Percentiles rank a stretch among this genome's conserved stretches.
Evolutionary conservation across 1,140 invertebrate species (phyloP).

Genomic region (Matsumurasca onukii): DNA sequence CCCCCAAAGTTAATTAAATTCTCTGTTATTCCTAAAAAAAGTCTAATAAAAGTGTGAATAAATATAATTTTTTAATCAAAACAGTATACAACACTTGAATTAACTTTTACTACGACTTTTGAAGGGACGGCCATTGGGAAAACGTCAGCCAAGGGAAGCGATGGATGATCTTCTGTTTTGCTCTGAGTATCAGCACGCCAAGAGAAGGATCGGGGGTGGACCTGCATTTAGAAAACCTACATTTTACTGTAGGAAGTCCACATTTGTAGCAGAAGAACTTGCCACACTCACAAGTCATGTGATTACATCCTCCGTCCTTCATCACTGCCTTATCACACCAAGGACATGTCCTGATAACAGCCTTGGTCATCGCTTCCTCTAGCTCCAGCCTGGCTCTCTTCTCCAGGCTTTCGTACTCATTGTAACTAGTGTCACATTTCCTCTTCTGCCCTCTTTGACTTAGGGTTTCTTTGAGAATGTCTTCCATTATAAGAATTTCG

Average conservation of each 20-base stretch:
- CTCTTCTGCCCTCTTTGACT: background rate
- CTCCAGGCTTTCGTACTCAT: background rate
- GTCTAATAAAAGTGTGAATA: too few relatives aligned
- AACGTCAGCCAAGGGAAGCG: background rate
- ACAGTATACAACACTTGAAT: too few relatives aligned
- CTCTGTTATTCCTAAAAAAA: too few relatives aligned
- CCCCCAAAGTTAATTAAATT: too few relatives aligned
- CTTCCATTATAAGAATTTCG: too few relatives aligned
- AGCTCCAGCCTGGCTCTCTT: conserved; percentile 3
- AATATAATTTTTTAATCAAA: too few relatives aligned
- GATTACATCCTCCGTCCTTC: background rate
- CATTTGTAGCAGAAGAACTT: conserved; percentile 7
- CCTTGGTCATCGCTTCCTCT: conserved; percentile 15
- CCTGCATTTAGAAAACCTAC: background rate
- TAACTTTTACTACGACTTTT: background rate
- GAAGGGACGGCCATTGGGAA: background rate
- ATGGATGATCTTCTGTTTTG: background rate
- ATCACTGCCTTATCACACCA: background rate
- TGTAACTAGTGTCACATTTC: background rate
- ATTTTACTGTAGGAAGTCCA: background rate
- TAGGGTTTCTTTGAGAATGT: background rate
- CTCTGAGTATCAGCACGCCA: background rate
- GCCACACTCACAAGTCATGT: background rate
- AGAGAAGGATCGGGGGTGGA: too few relatives aligned
- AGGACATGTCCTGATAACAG: background rate